Evolutionary conservation across 2,113 vertebrate genomes (phyloP), one percentile per base, ranked within the genome.

Genomic region (Neogobius melanostomus): DNA sequence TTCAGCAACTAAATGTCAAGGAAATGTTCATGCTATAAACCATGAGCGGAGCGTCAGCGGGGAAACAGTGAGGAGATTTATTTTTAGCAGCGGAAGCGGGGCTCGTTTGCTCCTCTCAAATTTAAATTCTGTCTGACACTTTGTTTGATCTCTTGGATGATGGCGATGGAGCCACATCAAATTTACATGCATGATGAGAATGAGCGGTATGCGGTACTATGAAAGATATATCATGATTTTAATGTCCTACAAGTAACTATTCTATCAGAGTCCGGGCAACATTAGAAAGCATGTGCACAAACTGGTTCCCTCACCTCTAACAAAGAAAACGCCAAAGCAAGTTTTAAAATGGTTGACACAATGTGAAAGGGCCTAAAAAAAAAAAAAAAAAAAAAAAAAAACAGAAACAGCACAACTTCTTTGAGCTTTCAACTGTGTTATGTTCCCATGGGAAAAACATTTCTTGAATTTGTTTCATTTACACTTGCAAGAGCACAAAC

Each of bases 151-250:
- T 65, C 5, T 8, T 9, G 21, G 21, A 21, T 21, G 21, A 43
- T 49, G 52, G 60, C 16, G 56, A 66, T 59, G 5, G 36, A 6
- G 59, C 48, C 15, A 49, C 59, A 69, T 59, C 47, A 76, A 77
- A 72, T 45, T 59, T 56, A 64, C 53, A 61, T 59, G 80, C 67
- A 74, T 62, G 49, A 77, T 36, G 51, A n/a, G 62, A 66, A 62
- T 63, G 79, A 80, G 70, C 73, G 75, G 68, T 57, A 59, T 66
- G 66, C 61, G 69, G 75, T 59, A 45, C 15, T 63, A 16, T 16
- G 49, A 47, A 69, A 82, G 70, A 87, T 74, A 49, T 65, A 86
- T 69, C 48, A 65, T 47, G 64, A 69, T 65, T 69, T 78, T 43
- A 77, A 28, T 42, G 66, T 64, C 53, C 66, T 64, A 16, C 74